Base-by-base conservation (phyloP, 2,113 vertebrate genomes). In the Ursus arctos region DNA sequence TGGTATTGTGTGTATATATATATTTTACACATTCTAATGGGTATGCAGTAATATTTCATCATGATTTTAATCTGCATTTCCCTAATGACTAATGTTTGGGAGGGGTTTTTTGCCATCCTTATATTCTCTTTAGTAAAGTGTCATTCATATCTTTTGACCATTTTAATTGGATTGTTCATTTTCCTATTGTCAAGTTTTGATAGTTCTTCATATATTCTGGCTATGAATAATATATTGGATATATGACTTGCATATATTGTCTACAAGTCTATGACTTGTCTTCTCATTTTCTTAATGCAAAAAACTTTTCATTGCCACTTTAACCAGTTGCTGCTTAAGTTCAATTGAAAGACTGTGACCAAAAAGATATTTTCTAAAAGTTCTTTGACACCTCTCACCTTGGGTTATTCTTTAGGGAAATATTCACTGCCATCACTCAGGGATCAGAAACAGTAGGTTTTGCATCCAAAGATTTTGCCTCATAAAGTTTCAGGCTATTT, bases 261-360 rank as follows among this genome's bases (percentile, higher is more conserved):
- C 22, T 86, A 57, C 1, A 16, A 81, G n/a, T 57, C 33, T 65
- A 6, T 40, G 16, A 22, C 8, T 84, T 74, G 21, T 88, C n/a
- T 85, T 82, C 63, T 81, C 40, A 49, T 93, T 96, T 33, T 77
- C 36, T 59, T 86, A 97, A 95, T 40, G 24, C 3, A 80, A 97
- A 84, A 74, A 8, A 94, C 12, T 2, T 59, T 95, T 86, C 72
- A 36, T 49, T 81, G 33, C 7, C 49, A 77, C 82, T 72, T 92
- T 79, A 92, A 33, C 31, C 85, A 15, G 31, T 69, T 95, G 33
- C 40, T 91, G 21, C 31, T 16, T 84, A 51, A 87, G 24, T 57
- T 53, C 53, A 76, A 63, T 7, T 13, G 31, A 80, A 74, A 88
- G 36, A 76, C 51, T 74, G 12, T 74, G 9, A 88, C 31, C 51